Percentiles rank a stretch among this genome's conserved stretches.
phyloP scores from a whole-genome alignment of 2,888 invertebrate species.

The Beris morrisii region DNA sequence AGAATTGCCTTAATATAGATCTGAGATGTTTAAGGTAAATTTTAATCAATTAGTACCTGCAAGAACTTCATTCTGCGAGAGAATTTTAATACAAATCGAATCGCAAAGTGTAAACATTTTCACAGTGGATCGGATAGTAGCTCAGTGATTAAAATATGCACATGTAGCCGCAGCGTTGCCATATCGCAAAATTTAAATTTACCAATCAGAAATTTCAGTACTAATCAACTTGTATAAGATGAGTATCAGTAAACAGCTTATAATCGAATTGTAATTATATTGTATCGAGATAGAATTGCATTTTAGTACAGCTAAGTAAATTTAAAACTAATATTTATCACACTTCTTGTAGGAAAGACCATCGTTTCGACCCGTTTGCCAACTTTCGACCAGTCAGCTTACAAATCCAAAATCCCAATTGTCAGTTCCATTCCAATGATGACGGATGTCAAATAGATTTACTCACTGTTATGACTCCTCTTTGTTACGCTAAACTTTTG shows the following conservation, averaged over 20 bases:
- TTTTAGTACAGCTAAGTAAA: no score
- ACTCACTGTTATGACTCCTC: slow-evolving; percentile 20
- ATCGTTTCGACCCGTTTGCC: no score
- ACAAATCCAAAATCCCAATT: slow-evolving; percentile 3
- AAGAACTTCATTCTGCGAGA: slow-evolving; percentile 1
- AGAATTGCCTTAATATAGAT: background rate
- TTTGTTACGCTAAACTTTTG: slow-evolving; percentile 2
- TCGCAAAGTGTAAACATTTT: slow-evolving; percentile 19
- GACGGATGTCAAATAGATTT: slow-evolving; percentile 26
- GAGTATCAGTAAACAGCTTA: background rate
- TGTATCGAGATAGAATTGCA: background rate
- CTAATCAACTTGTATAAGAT: no score
- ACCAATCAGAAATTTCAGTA: no score
- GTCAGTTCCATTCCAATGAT: slow-evolving; percentile 16
- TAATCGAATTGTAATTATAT: slow-evolving; percentile 10
- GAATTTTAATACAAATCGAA: slow-evolving; percentile 16
- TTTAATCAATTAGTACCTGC: slow-evolving; percentile 3
- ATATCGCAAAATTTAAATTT: background rate
- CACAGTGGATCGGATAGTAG: background rate
- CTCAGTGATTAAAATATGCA: slow-evolving; percentile 6
- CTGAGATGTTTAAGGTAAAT: background rate
- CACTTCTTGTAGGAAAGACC: no score
- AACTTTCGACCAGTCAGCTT: slow-evolving; percentile 12
- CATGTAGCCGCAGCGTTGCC: slow-evolving; percentile 12
- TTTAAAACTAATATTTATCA: no score